Evolutionary conservation across 35 echinoderm and acorn worm species (phyloP), one percentile per base, ranked within the genome.

Genomic region (Lytechinus pictus): DNA sequence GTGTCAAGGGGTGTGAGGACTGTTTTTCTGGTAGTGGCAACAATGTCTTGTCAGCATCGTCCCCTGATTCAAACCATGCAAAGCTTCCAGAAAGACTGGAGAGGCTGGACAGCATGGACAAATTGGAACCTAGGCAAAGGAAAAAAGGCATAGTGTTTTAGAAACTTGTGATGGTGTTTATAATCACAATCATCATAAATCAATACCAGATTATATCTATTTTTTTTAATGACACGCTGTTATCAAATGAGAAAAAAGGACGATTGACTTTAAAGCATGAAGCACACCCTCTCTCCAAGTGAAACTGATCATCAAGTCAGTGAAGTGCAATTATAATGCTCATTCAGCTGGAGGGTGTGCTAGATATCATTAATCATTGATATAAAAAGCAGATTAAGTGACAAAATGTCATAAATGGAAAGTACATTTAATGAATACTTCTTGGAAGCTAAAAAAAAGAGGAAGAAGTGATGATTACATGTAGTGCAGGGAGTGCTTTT

Each of bases 81-180:
- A 95, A 87, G 92, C 92, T 95, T 58, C 96, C 91, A 12, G 94
- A 94, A 8, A 52, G 86, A 52, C 96, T 96, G 2, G 96, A 96
- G 7, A 57, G 94, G 24, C 94, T 95, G 9, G 96, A 96, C 86
- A 96, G 57, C 86, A 87, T 94, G 56, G 96, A 96, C 29, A 91
- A 96, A 6, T 94, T 96, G 27, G 96, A 96, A 95, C 94, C 96
- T 96, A 55, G n/a, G 53, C 10, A 8, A 93, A 27, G 92, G 8
- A n/a, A 28, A 93, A 55, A 90, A 90, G 52, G 29, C 28, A 90
- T 28, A 90, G 4, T 12, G 52, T 33, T 52, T 6, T 11, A 88
- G 21, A 8, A 5, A 21, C 6, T 72, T 2, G 66, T 79, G n/a
- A 24, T 79, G 66, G 19, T 79, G 19, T 79, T 58, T 58, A 58